Evolutionary conservation across 2,113 vertebrate species (phyloP), one percentile per base, ranked within the genome.

Genomic region (Orientallactaga bullata): DNA sequence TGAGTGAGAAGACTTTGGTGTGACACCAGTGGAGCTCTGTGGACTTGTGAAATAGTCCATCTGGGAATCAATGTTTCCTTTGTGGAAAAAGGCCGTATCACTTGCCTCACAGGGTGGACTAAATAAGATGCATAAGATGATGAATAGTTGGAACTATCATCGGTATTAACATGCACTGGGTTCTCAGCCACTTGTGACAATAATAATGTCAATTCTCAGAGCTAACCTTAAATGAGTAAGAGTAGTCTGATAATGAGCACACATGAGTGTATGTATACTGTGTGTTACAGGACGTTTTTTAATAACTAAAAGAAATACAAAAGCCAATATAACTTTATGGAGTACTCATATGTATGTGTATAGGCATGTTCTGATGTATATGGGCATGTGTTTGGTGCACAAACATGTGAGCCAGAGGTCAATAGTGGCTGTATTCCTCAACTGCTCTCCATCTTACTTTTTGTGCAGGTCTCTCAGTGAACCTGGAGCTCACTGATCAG

Each of bases 221-320:
- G 79, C n/a, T 18, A 68, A 69, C 32, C 51, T 79, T 47, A 85
- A 71, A 71, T 28, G 58, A 28, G 5, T 66, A 17, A 9, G 7
- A 72, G 32, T 51, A 35, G 60, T 8, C 65, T 21, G 16, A 20
- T 7, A 71, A 69, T 15, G 12, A 61, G 72, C 12, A 5, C 20
- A 28, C 68, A 39, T 15, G 21, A 65, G 3, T 21, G 12, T 12
- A 17, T 17, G 35, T 42, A 30, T 20, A 42, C 16, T 9, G 0
- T n/a, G 28, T 3, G 15, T 39, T 88, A 66, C 72, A n/a, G 51
- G 8, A 7, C 58, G 77, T 74, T 30, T 65, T 37, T 28, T 37
- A 88, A 21, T 37, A 88, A 21, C n/a, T 72, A 74, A 92, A 91
- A 81, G 8, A 88, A 82, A 95, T 72, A 23, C 51, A 72, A 83